Evolutionary conservation across 2,888 invertebrate genomes (phyloP).

Genomic region (Drosophila pseudotakahashii): DNA sequence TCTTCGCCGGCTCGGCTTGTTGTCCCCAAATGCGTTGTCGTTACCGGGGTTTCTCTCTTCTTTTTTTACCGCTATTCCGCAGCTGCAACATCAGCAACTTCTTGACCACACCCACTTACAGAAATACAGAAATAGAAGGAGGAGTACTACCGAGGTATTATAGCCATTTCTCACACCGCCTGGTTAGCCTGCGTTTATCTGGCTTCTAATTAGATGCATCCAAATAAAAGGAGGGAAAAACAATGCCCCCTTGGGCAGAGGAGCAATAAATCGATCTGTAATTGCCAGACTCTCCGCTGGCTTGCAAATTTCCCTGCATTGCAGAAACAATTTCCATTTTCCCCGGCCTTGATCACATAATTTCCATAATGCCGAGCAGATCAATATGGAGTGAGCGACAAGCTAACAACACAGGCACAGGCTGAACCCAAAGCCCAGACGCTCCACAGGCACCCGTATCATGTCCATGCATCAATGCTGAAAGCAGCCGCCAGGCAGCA

Average conservation of each 20-base stretch:
- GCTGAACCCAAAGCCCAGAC: slow-evolving; percentile 7
- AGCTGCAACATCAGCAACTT: slow-evolving; percentile 45
- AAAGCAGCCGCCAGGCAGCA: slow-evolving; percentile 56
- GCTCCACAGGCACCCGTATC: slow-evolving; percentile 39
- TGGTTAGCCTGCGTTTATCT: slow-evolving; percentile 38
- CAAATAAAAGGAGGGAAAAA: slow-evolving; percentile 29
- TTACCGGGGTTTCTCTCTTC: slow-evolving; percentile 5
- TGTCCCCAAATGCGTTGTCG: slow-evolving; percentile 56
- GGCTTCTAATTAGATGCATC: slow-evolving; percentile 44
- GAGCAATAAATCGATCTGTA: slow-evolving; percentile 77
- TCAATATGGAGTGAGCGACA: slow-evolving; percentile 80
- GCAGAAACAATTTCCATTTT: slow-evolving; percentile 79
- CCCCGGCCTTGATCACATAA: slow-evolving; percentile 82
- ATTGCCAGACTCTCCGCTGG: slow-evolving; percentile 59
- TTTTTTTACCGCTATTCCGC: slow-evolving; percentile 61
- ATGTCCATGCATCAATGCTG: slow-evolving; percentile 67
- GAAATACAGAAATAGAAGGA: slow-evolving; percentile 6
- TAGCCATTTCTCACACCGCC: slow-evolving; percentile 38
- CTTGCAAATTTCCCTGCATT: slow-evolving; percentile 45
- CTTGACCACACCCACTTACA: slow-evolving; percentile 39
- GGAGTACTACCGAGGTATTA: not conserved
- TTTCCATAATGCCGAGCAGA: slow-evolving; percentile 75
- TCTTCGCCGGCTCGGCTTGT: slow-evolving; percentile 49
- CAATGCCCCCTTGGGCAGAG: slow-evolving; percentile 51
- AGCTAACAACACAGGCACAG: slow-evolving; percentile 57